Percentiles rank a stretch among this genome's conserved stretches.
These are phyloP conservation scores for Musca domestica DNA, from an alignment of 1,140 invertebrate species.

Conservation along the genomic window DNA sequence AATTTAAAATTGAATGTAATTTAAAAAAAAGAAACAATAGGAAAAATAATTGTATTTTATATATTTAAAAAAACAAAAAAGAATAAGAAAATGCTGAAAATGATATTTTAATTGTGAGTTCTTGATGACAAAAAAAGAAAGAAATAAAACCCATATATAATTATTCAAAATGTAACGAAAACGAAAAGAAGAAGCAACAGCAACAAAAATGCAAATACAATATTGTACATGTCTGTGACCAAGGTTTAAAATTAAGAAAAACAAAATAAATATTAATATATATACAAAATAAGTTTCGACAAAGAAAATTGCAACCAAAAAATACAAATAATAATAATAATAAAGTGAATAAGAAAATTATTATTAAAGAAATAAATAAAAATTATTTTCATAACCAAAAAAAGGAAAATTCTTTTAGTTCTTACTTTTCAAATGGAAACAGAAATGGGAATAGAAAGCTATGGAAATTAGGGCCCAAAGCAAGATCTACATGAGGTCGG, in stretches of 20 bases:
- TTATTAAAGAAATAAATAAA: not conserved
- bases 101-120: too few relatives aligned
- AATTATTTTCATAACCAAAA: slow-evolving; percentile 17
- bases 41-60: too few relatives aligned
- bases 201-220: slow-evolving; percentile 1
- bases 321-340: slow-evolving; percentile 11
- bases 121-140: not conserved
- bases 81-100: not conserved
- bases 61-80: slow-evolving; percentile 3
- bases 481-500: too few relatives aligned
- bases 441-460: too few relatives aligned
- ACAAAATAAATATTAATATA: slow-evolving; percentile 9
- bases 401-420: too few relatives aligned
- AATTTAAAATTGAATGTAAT: too few relatives aligned
- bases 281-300: not conserved
- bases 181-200: not conserved
- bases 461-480: too few relatives aligned
- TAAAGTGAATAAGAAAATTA: not conserved
- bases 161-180: not conserved
- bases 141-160: not conserved
- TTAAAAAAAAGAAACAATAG: too few relatives aligned
- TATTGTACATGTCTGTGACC: slow-evolving; percentile 13
- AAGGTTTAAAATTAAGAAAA: slow-evolving; percentile 15
- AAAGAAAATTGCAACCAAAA: slow-evolving; percentile 1
- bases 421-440: too few relatives aligned